Evolutionary conservation across 2,888 invertebrate genomes (phyloP), one percentile per base, ranked within the genome.

Genomic region (Dysmachus trigonus): DNA sequence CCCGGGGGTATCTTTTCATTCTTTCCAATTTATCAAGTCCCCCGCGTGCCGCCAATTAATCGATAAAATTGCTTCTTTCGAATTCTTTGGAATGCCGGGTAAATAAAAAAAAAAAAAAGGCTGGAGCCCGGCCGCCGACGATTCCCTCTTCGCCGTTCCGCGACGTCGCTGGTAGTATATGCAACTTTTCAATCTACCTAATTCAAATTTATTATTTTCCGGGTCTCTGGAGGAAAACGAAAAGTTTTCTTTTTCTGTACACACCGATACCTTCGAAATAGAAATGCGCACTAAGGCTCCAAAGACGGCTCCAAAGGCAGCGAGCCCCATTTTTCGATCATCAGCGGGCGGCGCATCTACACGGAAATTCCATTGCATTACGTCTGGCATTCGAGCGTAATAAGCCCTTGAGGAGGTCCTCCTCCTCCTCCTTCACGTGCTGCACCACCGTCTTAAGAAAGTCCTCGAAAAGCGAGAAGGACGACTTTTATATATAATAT

Each of bases 351-450:
- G 53, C 53, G 53, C 72, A 38, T 71, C 31, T 72, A 83, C 83
- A 83, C 38, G 83, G 30, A 51, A 41, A 72, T 72, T 83, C 83
- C 83, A 83, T 83, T 83, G 83, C 83, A 83, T 83, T 83, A 71
- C 31, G 31, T 41, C 72, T 53, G n/a, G 15, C 79, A 51, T 13
- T 38, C 30, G 77, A 31, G 18, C 35, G 62, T 71, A 38, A 71
- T 33, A 71, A 71, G 15, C 38, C 33, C 41, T 41, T 15, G 27
- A 41, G 41, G 5, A 38, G 30, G 27, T 6, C 35, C 15, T 38
- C n/a, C n/a, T 47, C 47, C 38, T 22, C 77, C 41, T 41, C 77
- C n/a, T 35, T n/a, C n/a, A n/a, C n/a, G n/a, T n/a, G n/a, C n/a
- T n/a, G n/a, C n/a, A n/a, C n/a, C n/a, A n/a, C n/a, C n/a, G n/a